These are phyloP conservation scores for Caenorhabditis sp. DNA, from an alignment of 2,888 invertebrate species.

Conservation along the genomic window DNA sequence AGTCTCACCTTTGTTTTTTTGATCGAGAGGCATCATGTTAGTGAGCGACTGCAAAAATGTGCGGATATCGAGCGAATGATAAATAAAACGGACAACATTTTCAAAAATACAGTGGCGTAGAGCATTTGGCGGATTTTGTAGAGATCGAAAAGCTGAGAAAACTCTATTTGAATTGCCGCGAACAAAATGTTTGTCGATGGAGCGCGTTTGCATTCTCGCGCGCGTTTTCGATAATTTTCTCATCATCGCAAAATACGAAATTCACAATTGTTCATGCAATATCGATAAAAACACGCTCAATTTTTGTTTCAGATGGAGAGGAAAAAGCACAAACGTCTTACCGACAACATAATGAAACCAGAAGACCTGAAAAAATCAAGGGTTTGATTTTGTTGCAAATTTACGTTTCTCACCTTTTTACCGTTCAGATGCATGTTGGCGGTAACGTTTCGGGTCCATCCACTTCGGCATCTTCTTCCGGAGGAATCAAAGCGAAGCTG, in stretches of 20 bases:
- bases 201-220: constrained; percentile 22
- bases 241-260: too few relatives aligned
- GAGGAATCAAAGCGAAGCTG: constrained; percentile 44
- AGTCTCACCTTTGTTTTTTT: too few relatives aligned
- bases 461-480: constrained; percentile 11
- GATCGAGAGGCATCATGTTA: too few relatives aligned
- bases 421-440: constrained; percentile 7
- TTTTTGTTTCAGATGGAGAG: constrained; percentile 37
- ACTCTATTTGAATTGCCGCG: constrained; percentile 5
- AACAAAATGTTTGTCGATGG: background rate
- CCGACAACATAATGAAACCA: constrained; percentile 50
- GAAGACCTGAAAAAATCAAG: constrained; percentile 48
- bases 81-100: background rate
- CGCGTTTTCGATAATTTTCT: constrained; percentile 12
- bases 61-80: background rate
- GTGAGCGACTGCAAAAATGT: too few relatives aligned
- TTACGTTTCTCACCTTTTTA: background rate
- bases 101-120: background rate
- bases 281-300: background rate
- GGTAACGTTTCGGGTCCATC: constrained; percentile 10
- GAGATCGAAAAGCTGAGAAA: background rate
- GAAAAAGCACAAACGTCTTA: constrained; percentile 51
- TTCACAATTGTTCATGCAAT: constrained; percentile 5
- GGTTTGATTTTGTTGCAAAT: background rate
- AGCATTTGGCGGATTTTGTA: background rate